These are phyloP conservation scores for Drosophila pseudotalamancana DNA, from an alignment of 2,888 invertebrate species.

Conservation along the genomic window DNA sequence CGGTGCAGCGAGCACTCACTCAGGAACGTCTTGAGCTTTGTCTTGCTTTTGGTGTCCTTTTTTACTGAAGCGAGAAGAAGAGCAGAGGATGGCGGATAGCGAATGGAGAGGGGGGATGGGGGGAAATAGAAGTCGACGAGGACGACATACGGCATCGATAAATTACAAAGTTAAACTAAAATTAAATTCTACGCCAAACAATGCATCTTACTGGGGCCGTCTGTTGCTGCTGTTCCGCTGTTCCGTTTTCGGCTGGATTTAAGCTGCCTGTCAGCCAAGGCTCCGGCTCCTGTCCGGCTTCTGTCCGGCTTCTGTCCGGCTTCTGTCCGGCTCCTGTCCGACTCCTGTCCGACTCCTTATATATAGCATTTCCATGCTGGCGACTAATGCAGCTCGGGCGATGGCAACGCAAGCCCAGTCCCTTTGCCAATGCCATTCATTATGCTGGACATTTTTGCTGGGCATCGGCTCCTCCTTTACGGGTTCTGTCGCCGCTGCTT, in stretches of 20 bases:
- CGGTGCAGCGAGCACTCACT: slow-evolving; percentile 41
- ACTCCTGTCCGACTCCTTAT: too few species aligned
- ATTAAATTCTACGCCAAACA: slow-evolving; percentile 80
- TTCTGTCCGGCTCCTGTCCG: slow-evolving; percentile 56
- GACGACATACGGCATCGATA: slow-evolving; percentile 80
- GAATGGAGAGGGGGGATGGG: background rate
- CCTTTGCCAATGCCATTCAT: slow-evolving; percentile 77
- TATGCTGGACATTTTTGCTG: slow-evolving; percentile 67
- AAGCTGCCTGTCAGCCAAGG: slow-evolving; percentile 76
- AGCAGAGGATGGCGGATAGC: too few species aligned
- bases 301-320: slow-evolving; percentile 56
- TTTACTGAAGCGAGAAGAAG: too few species aligned
- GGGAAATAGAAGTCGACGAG: slow-evolving; percentile 21
- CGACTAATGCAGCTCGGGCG: slow-evolving; percentile 75
- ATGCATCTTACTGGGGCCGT: slow-evolving; percentile 68
- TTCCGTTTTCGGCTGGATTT: slow-evolving; percentile 75
- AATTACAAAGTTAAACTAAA: slow-evolving; percentile 80
- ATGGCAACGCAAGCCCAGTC: slow-evolving; percentile 70
- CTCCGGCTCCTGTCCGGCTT: slow-evolving; percentile 58
- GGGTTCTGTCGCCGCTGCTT: slow-evolving; percentile 45
- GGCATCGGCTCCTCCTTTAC: slow-evolving; percentile 43
- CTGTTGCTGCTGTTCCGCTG: slow-evolving; percentile 28
- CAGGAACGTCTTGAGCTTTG: slow-evolving; percentile 47
- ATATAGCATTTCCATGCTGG: slow-evolving; percentile 78
- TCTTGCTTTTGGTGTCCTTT: slow-evolving; percentile 29